Conservation (phyloP, 2,113 vertebrate genomes). For the Catharus fuscescens region DNA sequence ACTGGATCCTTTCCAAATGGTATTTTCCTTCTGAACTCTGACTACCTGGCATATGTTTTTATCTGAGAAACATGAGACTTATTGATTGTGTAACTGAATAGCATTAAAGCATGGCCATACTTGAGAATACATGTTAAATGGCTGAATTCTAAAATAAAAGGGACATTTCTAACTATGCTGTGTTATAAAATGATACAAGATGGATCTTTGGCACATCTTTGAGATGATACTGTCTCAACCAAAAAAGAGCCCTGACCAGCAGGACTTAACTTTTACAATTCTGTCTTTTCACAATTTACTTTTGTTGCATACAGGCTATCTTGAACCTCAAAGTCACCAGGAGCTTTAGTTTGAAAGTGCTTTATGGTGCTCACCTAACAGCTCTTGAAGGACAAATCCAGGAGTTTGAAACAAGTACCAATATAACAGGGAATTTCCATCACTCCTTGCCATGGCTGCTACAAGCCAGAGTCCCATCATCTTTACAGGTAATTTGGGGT, state of each 20-base stretch:
- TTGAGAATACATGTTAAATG: background rate
- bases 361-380: conserved; percentile 58
- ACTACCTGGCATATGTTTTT: background rate
- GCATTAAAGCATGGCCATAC: background rate
- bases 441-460: conserved; percentile 77
- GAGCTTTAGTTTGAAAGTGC: conserved; percentile 51
- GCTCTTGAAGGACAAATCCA: conserved; percentile 66
- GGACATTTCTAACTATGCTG: background rate
- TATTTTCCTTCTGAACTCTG: background rate
- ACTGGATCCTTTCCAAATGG: background rate
- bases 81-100: background rate
- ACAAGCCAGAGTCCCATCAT: conserved; percentile 64
- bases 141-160: background rate
- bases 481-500: conserved; percentile 63
- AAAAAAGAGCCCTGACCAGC: background rate
- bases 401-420: conserved; percentile 44
- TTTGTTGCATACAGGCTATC: conserved; percentile 58
- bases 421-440: conserved; percentile 68
- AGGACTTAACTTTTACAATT: background rate
- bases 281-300: background rate
- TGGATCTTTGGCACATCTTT: background rate
- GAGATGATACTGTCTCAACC: background rate
- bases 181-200: background rate
- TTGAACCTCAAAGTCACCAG: conserved; percentile 55
- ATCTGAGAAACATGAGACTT: background rate